Conservation (phyloP, 2,888 invertebrate genomes). For the Serripes groenlandicus region DNA sequence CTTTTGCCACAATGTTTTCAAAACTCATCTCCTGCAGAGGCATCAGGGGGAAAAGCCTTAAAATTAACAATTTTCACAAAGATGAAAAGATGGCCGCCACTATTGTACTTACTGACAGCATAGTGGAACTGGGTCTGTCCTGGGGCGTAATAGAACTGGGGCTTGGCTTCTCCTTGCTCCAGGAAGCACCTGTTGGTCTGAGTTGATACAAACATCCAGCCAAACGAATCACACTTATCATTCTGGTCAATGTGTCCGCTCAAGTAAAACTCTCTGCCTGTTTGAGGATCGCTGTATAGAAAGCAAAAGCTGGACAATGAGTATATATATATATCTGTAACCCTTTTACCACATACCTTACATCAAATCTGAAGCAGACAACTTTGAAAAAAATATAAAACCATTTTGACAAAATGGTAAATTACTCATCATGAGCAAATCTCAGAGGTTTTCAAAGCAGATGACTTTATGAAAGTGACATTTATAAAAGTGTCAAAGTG, state of each 20-base stretch:
- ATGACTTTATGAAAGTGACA: no score
- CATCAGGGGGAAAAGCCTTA: background rate
- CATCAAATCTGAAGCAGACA: no score
- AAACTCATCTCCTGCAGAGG: background rate
- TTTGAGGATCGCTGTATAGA: constrained; percentile 31
- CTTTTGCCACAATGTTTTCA: background rate
- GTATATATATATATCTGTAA: no score
- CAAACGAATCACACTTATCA: constrained; percentile 67
- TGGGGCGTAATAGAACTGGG: constrained; percentile 75
- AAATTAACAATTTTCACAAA: no score
- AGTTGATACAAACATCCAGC: constrained; percentile 75
- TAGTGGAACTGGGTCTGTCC: constrained; percentile 70
- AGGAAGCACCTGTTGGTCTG: constrained; percentile 54
- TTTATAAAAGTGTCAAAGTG: no score
- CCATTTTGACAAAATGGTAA: no score
- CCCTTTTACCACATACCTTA: no score
- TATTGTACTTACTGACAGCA: constrained; percentile 68
- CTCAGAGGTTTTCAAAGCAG: no score
- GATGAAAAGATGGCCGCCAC: no score
- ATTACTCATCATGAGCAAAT: no score
- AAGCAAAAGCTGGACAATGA: no score
- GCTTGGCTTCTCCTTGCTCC: constrained; percentile 66
- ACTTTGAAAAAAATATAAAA: no score
- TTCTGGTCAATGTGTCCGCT: constrained; percentile 58
- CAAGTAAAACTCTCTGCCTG: constrained; percentile 70